Percentiles rank a stretch among this genome's conserved stretches.
Conservation (phyloP, 2,797 vertebrate species). For the Sebastes iracundus region DNA sequence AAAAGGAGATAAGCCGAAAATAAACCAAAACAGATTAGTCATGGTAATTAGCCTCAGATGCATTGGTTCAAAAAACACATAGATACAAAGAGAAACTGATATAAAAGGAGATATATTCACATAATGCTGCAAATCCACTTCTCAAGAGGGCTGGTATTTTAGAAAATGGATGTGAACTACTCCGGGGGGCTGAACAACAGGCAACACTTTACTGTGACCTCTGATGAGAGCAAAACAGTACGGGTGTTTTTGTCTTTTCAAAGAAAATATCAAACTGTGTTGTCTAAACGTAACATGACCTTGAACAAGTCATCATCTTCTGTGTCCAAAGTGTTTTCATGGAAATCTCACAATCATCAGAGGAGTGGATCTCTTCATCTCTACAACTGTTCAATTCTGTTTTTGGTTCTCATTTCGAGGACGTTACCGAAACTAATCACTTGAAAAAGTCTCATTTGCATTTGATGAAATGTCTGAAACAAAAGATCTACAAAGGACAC, state of each 20-base stretch:
- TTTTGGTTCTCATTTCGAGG: not conserved
- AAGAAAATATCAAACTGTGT: not conserved
- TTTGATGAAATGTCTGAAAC: constrained; percentile 1
- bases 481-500: not conserved
- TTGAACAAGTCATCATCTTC: not conserved
- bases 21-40: constrained; percentile 16
- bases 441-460: constrained; percentile 1
- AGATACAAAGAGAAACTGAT: not conserved
- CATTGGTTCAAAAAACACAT: not conserved
- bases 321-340: not conserved
- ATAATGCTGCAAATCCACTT: not conserved
- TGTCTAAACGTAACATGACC: not conserved
- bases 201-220: not conserved
- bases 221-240: not conserved
- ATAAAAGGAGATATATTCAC: not conserved
- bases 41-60: not conserved
- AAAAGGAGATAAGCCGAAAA: not conserved
- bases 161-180: not conserved
- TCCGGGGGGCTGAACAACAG: not conserved
- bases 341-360: constrained; percentile 2
- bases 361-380: not conserved
- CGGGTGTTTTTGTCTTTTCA: not conserved
- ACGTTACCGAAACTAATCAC: not conserved
- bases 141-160: constrained; percentile 1
- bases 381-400: not conserved